phyloP scores from a whole-genome alignment of 2,797 vertebrate species.

The Aeoliscus strigatus region DNA sequence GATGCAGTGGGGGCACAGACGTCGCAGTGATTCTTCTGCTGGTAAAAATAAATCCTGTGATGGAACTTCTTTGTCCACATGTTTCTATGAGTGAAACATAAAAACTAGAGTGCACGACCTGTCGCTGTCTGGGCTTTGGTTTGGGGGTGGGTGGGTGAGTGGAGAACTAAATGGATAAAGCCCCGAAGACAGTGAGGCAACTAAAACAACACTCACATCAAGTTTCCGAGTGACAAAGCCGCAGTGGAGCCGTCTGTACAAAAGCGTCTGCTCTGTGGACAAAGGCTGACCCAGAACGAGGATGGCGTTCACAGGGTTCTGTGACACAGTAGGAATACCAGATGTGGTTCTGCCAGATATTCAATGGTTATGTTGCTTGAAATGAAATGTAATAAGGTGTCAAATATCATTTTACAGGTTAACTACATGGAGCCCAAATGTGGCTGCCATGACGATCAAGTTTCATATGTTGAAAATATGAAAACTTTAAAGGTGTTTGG shows the following conservation, averaged over 20 bases:
- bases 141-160: constrained; percentile 20
- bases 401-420: no score
- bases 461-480: no score
- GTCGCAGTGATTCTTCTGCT: no score
- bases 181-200: constrained; percentile 30
- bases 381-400: no score
- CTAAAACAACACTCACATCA: constrained; percentile 5
- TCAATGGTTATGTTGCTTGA: no score
- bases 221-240: constrained; percentile 16
- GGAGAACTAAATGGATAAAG: constrained; percentile 48
- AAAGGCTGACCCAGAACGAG: constrained; percentile 36
- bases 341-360: no score
- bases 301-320: no score
- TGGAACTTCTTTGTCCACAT: constrained; percentile 1
- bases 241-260: constrained; percentile 28
- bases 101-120: constrained; percentile 33
- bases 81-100: constrained; percentile 5
- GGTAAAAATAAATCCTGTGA: no score
- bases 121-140: constrained; percentile 23
- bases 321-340: no score
- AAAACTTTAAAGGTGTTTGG: no score
- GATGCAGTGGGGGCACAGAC: not conserved
- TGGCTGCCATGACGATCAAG: no score
- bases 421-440: no score
- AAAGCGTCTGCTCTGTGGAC: constrained; percentile 25